Evolutionary conservation across 2,888 invertebrate species (phyloP).

Genomic region (Drosophila cognata): DNA sequence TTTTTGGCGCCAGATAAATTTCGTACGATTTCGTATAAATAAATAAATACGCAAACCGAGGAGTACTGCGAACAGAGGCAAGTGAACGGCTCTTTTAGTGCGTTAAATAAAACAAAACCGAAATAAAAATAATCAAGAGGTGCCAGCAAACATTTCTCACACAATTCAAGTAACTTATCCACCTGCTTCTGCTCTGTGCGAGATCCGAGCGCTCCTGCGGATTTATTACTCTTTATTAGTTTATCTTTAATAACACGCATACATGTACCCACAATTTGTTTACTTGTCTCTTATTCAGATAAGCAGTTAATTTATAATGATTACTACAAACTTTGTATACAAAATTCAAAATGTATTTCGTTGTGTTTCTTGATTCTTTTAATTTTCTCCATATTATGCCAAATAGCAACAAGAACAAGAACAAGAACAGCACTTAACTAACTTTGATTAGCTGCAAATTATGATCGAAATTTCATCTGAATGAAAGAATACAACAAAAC

Average conservation of each 20-base stretch:
- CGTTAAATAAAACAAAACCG: slow-evolving; percentile 31
- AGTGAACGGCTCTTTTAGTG: slow-evolving; percentile 18
- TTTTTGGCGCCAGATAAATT: slow-evolving; percentile 65
- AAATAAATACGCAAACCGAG: slow-evolving; percentile 19
- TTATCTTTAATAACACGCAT: slow-evolving; percentile 17
- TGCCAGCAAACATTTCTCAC: slow-evolving; percentile 9
- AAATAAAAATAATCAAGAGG: slow-evolving; percentile 1
- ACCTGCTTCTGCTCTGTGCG: background rate
- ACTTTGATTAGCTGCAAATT: slow-evolving; percentile 44
- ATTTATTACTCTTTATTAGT: background rate
- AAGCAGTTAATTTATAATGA: slow-evolving; percentile 28
- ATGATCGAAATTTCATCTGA: slow-evolving; percentile 24
- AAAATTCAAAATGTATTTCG: slow-evolving; percentile 10
- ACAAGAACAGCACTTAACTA: slow-evolving; percentile 14
- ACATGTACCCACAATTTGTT: slow-evolving; percentile 1
- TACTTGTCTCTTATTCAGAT: slow-evolving; percentile 21
- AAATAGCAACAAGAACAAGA: slow-evolving; percentile 4
- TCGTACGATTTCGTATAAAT: slow-evolving; percentile 40
- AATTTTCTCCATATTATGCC: background rate
- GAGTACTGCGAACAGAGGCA: background rate
- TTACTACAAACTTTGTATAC: slow-evolving; percentile 14
- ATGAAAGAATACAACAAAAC: background rate
- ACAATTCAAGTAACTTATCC: slow-evolving; percentile 15
- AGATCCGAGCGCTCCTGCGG: background rate
- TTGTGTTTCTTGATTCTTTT: no score